A percentile compares a stretch with the other conserved stretches of the same genome.
These are phyloP conservation scores for Notolabrus celidotus DNA, from an alignment of 2,797 vertebrate genomes.

Conservation along the genomic window DNA sequence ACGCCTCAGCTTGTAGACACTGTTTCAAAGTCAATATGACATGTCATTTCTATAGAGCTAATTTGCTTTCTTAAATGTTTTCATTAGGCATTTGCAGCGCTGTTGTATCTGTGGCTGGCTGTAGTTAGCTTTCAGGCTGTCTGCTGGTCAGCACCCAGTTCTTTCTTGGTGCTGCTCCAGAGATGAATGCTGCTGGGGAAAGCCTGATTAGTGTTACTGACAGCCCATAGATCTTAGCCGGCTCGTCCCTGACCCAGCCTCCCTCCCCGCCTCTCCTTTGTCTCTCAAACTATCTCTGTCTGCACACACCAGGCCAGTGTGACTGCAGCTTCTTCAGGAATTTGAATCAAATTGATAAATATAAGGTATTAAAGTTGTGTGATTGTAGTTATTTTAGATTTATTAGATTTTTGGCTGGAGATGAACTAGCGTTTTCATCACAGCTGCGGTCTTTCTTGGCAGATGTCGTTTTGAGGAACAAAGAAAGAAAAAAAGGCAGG, in stretches of 20 bases:
- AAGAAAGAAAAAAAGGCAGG: neutral
- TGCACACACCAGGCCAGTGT: neutral
- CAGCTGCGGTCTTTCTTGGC: neutral
- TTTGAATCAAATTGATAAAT: conserved; percentile 4
- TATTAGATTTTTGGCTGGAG: neutral
- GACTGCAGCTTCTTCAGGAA: neutral
- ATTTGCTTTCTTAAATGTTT: conserved; percentile 19
- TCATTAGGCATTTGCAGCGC: conserved; percentile 12
- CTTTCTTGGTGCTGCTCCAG: conserved; percentile 62
- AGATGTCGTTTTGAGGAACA: too few relatives aligned
- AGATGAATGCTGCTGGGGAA: conserved; percentile 75
- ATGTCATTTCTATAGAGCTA: conserved; percentile 10
- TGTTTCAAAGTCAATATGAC: neutral
- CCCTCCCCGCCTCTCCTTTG: conserved; percentile 46
- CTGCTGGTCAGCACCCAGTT: conserved; percentile 58
- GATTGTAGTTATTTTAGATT: neutral
- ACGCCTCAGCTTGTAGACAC: too few relatives aligned
- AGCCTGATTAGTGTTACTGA: conserved; percentile 80
- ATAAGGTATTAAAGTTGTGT: neutral
- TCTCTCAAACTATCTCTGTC: conserved; percentile 33
- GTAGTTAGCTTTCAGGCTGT: conserved; percentile 41
- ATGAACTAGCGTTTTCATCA: neutral
- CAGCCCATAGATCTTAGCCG: conserved; percentile 79
- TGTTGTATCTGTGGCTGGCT: conserved; percentile 32
- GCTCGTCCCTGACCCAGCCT: conserved; percentile 35